phyloP scores from a whole-genome alignment of 53 echinoderm and acorn worm genomes.

The Echinometra lucunter region DNA sequence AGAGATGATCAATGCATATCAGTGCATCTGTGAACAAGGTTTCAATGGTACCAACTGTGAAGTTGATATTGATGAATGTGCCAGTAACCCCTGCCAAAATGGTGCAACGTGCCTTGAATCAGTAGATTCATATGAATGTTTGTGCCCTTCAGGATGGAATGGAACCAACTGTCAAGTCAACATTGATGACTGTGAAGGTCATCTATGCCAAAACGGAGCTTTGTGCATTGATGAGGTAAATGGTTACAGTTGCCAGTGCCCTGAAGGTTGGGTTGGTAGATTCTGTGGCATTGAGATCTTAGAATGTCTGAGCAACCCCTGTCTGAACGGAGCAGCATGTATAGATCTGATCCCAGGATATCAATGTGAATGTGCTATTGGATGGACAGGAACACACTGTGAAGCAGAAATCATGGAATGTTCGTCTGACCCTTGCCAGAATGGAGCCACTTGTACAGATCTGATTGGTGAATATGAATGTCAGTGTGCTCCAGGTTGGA shows the following conservation, averaged over 20 bases:
- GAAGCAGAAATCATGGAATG: constrained; percentile 60
- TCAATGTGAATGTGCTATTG: constrained; percentile 54
- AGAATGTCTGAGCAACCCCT: constrained; percentile 64
- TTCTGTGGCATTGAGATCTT: constrained; percentile 43
- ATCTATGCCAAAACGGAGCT: constrained; percentile 76
- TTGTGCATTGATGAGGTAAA: constrained; percentile 66
- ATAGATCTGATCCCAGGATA: constrained; percentile 45
- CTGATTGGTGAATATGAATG: constrained; percentile 39
- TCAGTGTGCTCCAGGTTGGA: constrained; percentile 59
- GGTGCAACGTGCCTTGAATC: constrained; percentile 40
- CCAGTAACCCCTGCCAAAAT: constrained; percentile 54
- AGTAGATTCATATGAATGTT: constrained; percentile 50
- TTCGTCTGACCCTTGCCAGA: constrained; percentile 54
- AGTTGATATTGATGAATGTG: constrained; percentile 51
- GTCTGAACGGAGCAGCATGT: constrained; percentile 54
- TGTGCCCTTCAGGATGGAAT: constrained; percentile 53
- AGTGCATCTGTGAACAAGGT: constrained; percentile 60
- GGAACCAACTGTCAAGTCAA: constrained; percentile 60
- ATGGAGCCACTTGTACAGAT: constrained; percentile 64
- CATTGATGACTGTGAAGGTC: constrained; percentile 61
- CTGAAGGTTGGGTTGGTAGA: constrained; percentile 32
- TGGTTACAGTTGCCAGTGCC: constrained; percentile 50
- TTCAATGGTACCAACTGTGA: constrained; percentile 38
- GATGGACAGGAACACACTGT: constrained; percentile 62
- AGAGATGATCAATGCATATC: constrained; percentile 31